Base-by-base conservation (phyloP, 1,140 invertebrate genomes). In the Lepidotrigona ventralis region DNA sequence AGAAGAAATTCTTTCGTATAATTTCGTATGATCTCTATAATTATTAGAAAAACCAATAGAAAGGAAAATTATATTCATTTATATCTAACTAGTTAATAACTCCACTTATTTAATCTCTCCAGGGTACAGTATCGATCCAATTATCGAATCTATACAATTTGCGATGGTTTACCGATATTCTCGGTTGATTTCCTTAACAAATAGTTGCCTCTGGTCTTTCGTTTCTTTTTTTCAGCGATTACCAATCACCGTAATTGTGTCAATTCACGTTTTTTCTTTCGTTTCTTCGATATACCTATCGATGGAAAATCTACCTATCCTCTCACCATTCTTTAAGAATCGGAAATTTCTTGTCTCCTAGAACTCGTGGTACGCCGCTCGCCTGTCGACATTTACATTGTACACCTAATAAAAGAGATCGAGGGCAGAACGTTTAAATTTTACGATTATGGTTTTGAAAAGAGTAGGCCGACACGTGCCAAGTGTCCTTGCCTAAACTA, bases 231-330 rank as follows among this genome's bases (percentile, higher is more conserved):
- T 46, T n/a, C 29, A 26, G 2, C 11, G 19, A 68, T 19, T 8
- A 1, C n/a, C 69, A 21, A 72, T 54, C 15, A 69, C 63, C 0
- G 19, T 56, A 83, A 83, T 83, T 51, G 56, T 63, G 53, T 2
- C 33, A 33, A 29, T 63, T 63, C n/a, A 46, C 39, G 66, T 12
- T 58, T 69, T 73, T 78, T 60, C 54, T 33, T 64, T 66, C n/a
- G n/a, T 70, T 71, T 58, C 33, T 56, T 46, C 76, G 26, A 68
- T 51, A 15, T 9, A 51, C 19, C 58, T 14, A 29, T 19, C 11
- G 73, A 33, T 87, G 58, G 83, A 79, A 83, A 8, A 3, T 39
- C 39, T 39, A 79, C 29, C 63, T 3, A 14, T 9, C n/a, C 63
- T 74, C 26, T 63, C 53, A n/a, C 17, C 23, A 53, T n/a, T 81